phyloP scores from a whole-genome alignment of 2,113 vertebrate genomes.

The Balaeniceps rex region DNA sequence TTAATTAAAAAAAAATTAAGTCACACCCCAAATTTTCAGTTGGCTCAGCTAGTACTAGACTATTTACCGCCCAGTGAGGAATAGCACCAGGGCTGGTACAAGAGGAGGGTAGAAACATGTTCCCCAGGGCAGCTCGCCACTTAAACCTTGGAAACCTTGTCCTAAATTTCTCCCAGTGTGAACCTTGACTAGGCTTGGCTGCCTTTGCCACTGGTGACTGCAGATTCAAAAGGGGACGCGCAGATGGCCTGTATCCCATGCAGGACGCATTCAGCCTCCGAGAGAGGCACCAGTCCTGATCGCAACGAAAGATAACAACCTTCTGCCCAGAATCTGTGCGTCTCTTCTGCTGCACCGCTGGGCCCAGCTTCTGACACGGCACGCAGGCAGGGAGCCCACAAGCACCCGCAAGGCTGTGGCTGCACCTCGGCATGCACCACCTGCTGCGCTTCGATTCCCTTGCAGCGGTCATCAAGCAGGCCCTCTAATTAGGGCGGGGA shows the following conservation, averaged over 20 bases:
- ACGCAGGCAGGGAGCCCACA: no score
- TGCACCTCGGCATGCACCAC: not conserved
- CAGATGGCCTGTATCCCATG: accelerated
- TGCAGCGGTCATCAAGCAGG: accelerated
- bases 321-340: accelerated
- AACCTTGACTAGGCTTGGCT: not conserved
- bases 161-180: not conserved
- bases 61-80: not conserved
- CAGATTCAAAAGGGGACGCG: not conserved
- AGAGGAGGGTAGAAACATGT: not conserved
- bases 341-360: not conserved
- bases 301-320: accelerated
- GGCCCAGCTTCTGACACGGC: not conserved
- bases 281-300: no score
- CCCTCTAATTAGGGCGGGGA: not conserved
- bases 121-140: not conserved
- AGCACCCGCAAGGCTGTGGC: not conserved
- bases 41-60: not conserved
- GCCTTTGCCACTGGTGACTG: not conserved
- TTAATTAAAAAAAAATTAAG: not conserved
- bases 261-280: not conserved
- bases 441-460: not conserved
- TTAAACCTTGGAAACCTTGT: not conserved
- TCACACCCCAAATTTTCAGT: not conserved
- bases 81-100: not conserved